Evolutionary conservation across 2,888 invertebrate species (phyloP), one percentile per base, ranked within the genome.

Genomic region (Apamea epomidion): DNA sequence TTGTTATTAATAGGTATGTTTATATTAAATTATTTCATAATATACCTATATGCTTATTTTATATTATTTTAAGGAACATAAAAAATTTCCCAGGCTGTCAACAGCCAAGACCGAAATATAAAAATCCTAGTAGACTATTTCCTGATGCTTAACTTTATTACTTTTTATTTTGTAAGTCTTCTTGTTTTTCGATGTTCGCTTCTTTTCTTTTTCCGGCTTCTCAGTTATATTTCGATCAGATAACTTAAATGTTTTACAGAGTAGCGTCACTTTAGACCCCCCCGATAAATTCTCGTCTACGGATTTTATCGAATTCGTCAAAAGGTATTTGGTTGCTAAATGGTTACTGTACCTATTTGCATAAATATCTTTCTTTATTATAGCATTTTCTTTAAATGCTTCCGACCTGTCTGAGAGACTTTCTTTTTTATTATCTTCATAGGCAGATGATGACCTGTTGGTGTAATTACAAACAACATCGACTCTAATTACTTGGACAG

Each of bases 401-500:
- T 72, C 80, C n/a, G 48, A 85, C 62, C 60, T 86, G 74, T 70
- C 87, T 14, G 42, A 84, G 84, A 64, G 78, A 51, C 51, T 76
- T 82, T 78, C 87, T 78, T 87, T 90, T 73, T 90, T 93, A 78
- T 84, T 91, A 25, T 95, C 93, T 37, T 95, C 94, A 67, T 90
- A 91, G 73, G 94, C 93, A 5, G 94, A 94, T 58, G 91, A 84
- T 0, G 92, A 85, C 67, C 90, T 93, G 62, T 88, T 88, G 74
- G 91, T 93, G 83, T 94, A 92, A 86, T 96, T 95, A 82, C 96
- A 95, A 18, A 97, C 95, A 14, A 97, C 97, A 83, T 97, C 97
- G 0, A 97, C 97, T 90, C 97, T 92, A 42, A 97, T 97, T 3
- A 97, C 94, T 91, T 97, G 97, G 18, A 97, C 93, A 0, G 97